phyloP scores from a whole-genome alignment of 2,797 vertebrate species.

The Cirrhinus molitorella region DNA sequence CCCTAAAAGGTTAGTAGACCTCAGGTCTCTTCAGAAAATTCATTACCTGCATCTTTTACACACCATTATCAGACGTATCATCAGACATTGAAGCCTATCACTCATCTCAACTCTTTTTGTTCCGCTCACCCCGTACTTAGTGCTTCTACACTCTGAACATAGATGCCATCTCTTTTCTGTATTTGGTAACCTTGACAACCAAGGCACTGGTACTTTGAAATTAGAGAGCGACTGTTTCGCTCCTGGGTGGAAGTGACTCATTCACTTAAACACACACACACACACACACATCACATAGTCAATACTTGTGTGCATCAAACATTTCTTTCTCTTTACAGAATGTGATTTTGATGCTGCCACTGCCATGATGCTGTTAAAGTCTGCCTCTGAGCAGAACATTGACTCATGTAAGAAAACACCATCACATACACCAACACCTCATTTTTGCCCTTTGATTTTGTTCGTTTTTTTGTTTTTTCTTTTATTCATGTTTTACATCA shows the following conservation, averaged over 20 bases:
- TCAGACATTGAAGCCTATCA: slow-evolving; percentile 59
- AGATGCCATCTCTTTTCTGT: slow-evolving; percentile 65
- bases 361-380: slow-evolving; percentile 99
- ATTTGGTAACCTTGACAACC: slow-evolving; percentile 84
- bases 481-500: slow-evolving; percentile 47
- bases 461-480: background rate
- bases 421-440: slow-evolving; percentile 52
- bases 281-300: slow-evolving; percentile 39
- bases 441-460: slow-evolving; percentile 35
- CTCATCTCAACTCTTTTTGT: slow-evolving; percentile 59
- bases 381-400: slow-evolving; percentile 95
- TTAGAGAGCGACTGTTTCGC: slow-evolving; percentile 57
- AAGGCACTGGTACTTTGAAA: slow-evolving; percentile 75
- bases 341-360: slow-evolving; percentile 99
- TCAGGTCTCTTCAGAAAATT: slow-evolving; percentile 42
- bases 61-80: slow-evolving; percentile 54
- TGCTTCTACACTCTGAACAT: slow-evolving; percentile 48
- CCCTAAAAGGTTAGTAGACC: slow-evolving; percentile 91
- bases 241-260: slow-evolving; percentile 63
- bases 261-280: slow-evolving; percentile 72
- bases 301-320: slow-evolving; percentile 76
- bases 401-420: slow-evolving; percentile 90
- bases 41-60: slow-evolving; percentile 49
- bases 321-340: slow-evolving; percentile 91
- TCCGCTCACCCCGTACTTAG: slow-evolving; percentile 48